Evolutionary conservation across 2,113 vertebrate genomes (phyloP).

Genomic region (Hirundichthys speculiger): DNA sequence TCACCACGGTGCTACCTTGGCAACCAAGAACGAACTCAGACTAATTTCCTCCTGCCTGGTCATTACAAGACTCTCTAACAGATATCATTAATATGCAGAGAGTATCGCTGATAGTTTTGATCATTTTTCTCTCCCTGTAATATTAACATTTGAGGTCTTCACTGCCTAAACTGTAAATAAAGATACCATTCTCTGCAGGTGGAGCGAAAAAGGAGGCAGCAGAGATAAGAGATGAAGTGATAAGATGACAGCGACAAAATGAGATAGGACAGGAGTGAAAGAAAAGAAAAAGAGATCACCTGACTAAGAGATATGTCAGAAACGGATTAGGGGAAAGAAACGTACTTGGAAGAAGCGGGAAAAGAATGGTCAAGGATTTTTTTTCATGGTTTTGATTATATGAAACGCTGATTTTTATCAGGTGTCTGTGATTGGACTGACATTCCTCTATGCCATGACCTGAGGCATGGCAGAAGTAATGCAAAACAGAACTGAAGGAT

Average conservation of each 20-base stretch:
- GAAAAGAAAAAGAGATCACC: not conserved
- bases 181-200: not conserved
- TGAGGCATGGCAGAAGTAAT: not conserved
- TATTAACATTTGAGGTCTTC: conserved; percentile 5
- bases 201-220: not conserved
- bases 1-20: conserved; percentile 26
- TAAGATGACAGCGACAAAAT: not conserved
- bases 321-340: too few relatives aligned
- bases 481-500: not conserved
- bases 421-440: not conserved
- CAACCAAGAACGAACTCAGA: conserved; percentile 38
- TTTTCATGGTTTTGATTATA: not conserved
- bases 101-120: conserved; percentile 6
- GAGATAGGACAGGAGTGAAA: not conserved
- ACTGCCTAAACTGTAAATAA: not conserved
- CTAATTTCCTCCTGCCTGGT: conserved; percentile 53
- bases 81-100: conserved; percentile 45
- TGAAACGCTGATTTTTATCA: conserved; percentile 35
- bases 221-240: not conserved
- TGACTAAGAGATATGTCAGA: too few relatives aligned
- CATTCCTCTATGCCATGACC: conserved; percentile 12
- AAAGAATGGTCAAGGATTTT: not conserved
- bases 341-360: not conserved
- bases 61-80: conserved; percentile 31
- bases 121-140: not conserved